Evolutionary conservation across 2,113 vertebrate genomes (phyloP).

Genomic region (Eulemur macaco): DNA sequence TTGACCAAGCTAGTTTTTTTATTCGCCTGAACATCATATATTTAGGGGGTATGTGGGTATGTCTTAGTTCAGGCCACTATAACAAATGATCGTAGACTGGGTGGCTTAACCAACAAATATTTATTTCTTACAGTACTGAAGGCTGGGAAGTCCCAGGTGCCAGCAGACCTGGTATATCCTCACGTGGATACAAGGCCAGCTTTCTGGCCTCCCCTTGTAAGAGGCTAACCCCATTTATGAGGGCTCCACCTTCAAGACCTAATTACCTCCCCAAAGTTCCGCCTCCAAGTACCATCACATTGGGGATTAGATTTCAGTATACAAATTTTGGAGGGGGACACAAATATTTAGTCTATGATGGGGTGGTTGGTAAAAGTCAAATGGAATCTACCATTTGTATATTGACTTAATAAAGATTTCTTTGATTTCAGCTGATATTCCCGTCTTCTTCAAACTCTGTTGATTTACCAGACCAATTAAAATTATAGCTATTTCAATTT

Average conservation of each 20-base stretch:
- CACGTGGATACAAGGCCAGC: neutral
- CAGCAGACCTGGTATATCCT: neutral
- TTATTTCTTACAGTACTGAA: neutral
- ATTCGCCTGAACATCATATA: neutral
- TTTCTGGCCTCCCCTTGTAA: neutral
- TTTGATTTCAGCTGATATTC: neutral
- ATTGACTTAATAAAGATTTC: slow-evolving; percentile 9
- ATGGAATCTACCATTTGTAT: neutral
- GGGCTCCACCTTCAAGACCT: neutral
- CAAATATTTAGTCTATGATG: neutral
- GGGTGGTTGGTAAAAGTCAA: neutral
- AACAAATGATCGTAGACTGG: neutral
- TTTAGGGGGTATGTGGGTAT: neutral
- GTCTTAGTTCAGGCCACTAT: neutral
- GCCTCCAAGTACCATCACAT: neutral
- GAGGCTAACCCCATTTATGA: neutral
- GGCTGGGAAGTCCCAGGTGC: neutral
- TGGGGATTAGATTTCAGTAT: neutral
- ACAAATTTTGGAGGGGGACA: neutral
- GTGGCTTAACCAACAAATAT: neutral
- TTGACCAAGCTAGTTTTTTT: neutral
- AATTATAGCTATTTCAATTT: neutral
- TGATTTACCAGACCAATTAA: neutral
- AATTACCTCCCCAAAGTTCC: neutral
- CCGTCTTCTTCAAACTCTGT: neutral